phyloP scores from a whole-genome alignment of 2,113 vertebrate genomes.

The Plecturocebus donacophilus region DNA sequence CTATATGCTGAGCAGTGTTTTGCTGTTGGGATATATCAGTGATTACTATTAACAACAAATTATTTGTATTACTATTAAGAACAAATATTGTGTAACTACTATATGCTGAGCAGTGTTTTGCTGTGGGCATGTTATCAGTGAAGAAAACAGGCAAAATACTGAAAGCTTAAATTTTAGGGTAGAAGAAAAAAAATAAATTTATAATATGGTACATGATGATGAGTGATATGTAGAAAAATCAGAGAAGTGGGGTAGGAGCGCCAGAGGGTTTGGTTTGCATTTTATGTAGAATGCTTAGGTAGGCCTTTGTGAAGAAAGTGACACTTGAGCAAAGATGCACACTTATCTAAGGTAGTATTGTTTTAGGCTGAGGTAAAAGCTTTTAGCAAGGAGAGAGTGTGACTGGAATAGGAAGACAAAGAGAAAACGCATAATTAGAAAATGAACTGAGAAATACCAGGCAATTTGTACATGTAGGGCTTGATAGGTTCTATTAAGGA shows the following conservation, averaged over 20 bases:
- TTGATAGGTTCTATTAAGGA: background rate
- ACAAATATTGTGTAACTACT: background rate
- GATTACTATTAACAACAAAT: background rate
- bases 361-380: background rate
- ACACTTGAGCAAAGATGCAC: background rate
- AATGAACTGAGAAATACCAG: background rate
- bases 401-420: background rate
- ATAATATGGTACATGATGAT: background rate
- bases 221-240: background rate
- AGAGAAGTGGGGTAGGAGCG: background rate
- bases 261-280: background rate
- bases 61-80: background rate
- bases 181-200: background rate
- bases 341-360: background rate
- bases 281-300: background rate
- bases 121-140: background rate
- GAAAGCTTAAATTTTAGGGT: background rate
- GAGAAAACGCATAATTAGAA: background rate
- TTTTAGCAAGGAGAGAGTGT: background rate
- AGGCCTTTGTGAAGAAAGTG: background rate
- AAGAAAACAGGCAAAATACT: background rate
- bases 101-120: background rate
- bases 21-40: background rate
- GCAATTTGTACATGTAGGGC: background rate
- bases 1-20: background rate